Evolutionary conservation across 1,140 invertebrate genomes (phyloP).

Genomic region (Dolichoris vasculosae): DNA sequence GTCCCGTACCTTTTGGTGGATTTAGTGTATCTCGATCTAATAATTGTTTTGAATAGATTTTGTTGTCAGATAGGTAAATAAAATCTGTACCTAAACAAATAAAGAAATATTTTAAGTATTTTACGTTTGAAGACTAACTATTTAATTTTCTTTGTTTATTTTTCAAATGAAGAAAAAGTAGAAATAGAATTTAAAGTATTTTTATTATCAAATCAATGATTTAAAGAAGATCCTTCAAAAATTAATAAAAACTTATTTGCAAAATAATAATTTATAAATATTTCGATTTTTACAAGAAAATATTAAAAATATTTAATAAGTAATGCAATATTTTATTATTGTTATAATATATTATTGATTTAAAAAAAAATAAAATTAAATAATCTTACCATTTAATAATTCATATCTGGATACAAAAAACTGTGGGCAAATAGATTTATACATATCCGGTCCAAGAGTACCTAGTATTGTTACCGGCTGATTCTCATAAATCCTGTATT

Average conservation of each 20-base stretch:
- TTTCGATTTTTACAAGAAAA: too few relatives aligned
- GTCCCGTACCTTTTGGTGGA: constrained; percentile 64
- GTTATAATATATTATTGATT: too few relatives aligned
- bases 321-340: too few relatives aligned
- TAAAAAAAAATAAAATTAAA: not conserved
- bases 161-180: too few relatives aligned
- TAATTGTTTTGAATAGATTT: constrained; percentile 61
- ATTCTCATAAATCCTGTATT: constrained; percentile 72
- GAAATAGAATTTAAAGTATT: too few relatives aligned
- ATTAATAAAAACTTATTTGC: too few relatives aligned
- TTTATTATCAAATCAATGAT: too few relatives aligned
- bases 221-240: too few relatives aligned
- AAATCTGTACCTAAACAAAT: constrained; percentile 65
- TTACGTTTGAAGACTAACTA: too few relatives aligned
- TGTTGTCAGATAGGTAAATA: constrained; percentile 59
- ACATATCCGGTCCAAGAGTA: constrained; percentile 62
- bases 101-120: not conserved
- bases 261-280: too few relatives aligned
- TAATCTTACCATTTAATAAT: constrained; percentile 66
- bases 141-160: too few relatives aligned
- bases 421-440: constrained; percentile 63
- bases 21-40: constrained; percentile 64
- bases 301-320: too few relatives aligned
- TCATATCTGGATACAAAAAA: constrained; percentile 63
- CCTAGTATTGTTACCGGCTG: constrained; percentile 68